Percentiles rank a stretch among this genome's conserved stretches.
Evolutionary conservation across 2,888 invertebrate species (phyloP).

Genomic region (Aphrophora alni): DNA sequence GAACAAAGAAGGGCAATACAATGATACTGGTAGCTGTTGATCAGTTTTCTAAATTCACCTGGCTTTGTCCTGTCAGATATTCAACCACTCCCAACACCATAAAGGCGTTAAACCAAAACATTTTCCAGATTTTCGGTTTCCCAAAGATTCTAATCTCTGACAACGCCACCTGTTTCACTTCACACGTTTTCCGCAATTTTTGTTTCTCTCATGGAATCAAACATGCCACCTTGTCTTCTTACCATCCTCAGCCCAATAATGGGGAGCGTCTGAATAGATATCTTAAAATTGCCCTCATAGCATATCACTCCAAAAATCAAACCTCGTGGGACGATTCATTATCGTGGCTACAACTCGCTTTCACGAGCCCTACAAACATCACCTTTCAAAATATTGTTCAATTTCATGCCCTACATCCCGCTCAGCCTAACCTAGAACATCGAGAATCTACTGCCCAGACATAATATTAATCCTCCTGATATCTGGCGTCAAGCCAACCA

Average conservation of each 20-base stretch:
- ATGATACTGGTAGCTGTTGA: background rate
- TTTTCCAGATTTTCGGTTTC: constrained; percentile 12
- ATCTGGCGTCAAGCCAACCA: too few species aligned
- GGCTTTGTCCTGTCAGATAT: background rate
- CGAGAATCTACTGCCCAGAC: too few species aligned
- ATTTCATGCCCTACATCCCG: background rate
- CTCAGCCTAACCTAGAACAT: too few species aligned
- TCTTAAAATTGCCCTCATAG: constrained; percentile 12
- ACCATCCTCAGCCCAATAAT: too few species aligned
- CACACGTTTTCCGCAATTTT: too few species aligned
- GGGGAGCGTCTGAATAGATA: constrained; percentile 8
- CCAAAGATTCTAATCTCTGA: too few species aligned
- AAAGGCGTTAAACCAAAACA: background rate
- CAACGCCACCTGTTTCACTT: too few species aligned
- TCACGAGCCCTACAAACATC: background rate
- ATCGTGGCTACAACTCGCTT: background rate
- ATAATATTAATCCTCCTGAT: too few species aligned
- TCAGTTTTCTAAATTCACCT: too few species aligned
- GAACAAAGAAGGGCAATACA: constrained; percentile 17
- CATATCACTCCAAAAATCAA: background rate
- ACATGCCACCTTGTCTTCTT: constrained; percentile 8
- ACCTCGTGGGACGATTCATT: background rate
- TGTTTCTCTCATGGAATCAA: constrained; percentile 3
- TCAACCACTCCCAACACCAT: too few species aligned
- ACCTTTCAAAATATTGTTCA: constrained; percentile 11